phyloP scores from a whole-genome alignment of 1,140 invertebrate species.

The Ptiloglossa arizonensis region DNA sequence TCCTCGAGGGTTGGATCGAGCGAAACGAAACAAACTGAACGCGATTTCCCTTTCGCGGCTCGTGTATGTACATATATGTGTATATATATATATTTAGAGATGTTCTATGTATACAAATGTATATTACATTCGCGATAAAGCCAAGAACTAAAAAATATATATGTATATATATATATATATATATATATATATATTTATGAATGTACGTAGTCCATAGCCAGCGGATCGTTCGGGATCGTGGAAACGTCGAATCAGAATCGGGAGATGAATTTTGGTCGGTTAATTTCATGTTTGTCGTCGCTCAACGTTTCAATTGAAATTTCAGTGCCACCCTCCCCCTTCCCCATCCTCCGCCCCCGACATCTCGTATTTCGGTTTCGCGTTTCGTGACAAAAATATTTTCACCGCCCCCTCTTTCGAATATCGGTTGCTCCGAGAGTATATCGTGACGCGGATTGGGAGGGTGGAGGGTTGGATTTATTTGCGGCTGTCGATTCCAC shows the following conservation, averaged over 20 bases:
- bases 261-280: not conserved
- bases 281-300: slow-evolving; percentile 17
- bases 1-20: no score
- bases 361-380: not conserved
- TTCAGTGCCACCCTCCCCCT: no score
- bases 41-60: not conserved
- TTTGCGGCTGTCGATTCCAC: slow-evolving; percentile 13
- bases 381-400: no score
- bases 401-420: not conserved
- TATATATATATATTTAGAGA: no score
- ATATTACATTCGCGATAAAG: not conserved
- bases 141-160: no score
- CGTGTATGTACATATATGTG: no score
- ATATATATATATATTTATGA: no score
- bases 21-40: not conserved
- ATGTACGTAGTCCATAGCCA: no score
- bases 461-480: no score
- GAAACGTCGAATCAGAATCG: slow-evolving; percentile 21
- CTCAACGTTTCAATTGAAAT: not conserved
- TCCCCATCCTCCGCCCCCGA: no score
- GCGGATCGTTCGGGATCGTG: not conserved
- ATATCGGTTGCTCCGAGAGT: not conserved
- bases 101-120: not conserved
- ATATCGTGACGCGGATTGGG: not conserved
- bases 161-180: no score